Conservation (phyloP, 1,140 invertebrate species). For the Asobara japonica region DNA sequence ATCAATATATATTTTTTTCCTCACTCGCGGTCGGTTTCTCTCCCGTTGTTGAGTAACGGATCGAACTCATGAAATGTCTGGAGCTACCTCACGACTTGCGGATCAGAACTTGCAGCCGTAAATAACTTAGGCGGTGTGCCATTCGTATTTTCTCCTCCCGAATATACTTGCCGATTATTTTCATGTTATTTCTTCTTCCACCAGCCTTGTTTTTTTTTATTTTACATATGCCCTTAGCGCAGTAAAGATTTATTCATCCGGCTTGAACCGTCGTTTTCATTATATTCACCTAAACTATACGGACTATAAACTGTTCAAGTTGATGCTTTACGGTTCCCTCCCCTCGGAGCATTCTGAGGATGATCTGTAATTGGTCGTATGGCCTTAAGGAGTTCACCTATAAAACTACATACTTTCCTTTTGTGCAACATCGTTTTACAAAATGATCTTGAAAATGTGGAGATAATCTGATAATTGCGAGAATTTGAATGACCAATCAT, state of each 20-base stretch:
- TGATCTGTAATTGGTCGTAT: slow-evolving; percentile 10
- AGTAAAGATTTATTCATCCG: slow-evolving; percentile 15
- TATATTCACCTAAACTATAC: slow-evolving; percentile 14
- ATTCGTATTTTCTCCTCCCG: slow-evolving; percentile 13
- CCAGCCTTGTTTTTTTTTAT: background rate
- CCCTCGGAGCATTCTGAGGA: background rate
- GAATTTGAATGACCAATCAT: too few species aligned
- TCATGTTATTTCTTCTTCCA: background rate
- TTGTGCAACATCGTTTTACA: background rate
- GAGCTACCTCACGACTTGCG: slow-evolving; percentile 21
- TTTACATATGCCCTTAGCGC: background rate
- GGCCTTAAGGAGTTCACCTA: background rate
- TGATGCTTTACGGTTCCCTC: slow-evolving; percentile 12
- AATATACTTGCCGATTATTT: background rate
- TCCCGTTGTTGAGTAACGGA: slow-evolving; percentile 36
- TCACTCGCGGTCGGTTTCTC: background rate
- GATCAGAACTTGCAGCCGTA: slow-evolving; percentile 2
- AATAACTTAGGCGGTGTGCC: slow-evolving; percentile 24
- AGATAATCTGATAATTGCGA: background rate
- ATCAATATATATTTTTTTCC: too few species aligned
- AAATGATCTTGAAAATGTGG: background rate
- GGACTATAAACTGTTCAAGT: slow-evolving; percentile 12
- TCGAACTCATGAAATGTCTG: slow-evolving; percentile 23
- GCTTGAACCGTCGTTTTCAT: slow-evolving; percentile 11
- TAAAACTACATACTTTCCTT: background rate